Conservation (phyloP, 2,888 invertebrate species). For the Lasioglossum villosulum region DNA sequence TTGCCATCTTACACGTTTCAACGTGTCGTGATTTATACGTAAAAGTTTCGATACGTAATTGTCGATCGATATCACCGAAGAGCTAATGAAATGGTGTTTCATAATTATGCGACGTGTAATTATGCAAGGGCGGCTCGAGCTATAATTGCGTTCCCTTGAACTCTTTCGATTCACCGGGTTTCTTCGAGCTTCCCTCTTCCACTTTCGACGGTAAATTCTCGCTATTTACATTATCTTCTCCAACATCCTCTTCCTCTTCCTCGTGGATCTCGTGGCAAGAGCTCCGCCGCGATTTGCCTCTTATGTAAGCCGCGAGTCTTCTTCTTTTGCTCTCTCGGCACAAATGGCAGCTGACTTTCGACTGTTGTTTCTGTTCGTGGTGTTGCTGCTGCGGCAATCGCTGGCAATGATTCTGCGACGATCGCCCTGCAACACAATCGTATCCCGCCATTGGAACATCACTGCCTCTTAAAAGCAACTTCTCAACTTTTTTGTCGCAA, state of each 20-base stretch:
- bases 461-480: background rate
- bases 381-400: conserved; percentile 82
- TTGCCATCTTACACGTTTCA: background rate
- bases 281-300: conserved; percentile 85
- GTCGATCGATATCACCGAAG: background rate
- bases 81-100: background rate
- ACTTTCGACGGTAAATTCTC: conserved; percentile 1
- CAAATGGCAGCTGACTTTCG: conserved; percentile 85
- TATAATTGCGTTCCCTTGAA: background rate
- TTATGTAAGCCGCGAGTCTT: conserved; percentile 85
- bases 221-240: conserved; percentile 11
- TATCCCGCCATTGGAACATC: conserved; percentile 16
- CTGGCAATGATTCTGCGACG: conserved; percentile 64
- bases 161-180: background rate
- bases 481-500: background rate
- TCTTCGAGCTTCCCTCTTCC: background rate
- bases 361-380: conserved; percentile 76
- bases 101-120: background rate
- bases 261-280: conserved; percentile 85
- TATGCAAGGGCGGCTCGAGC: background rate
- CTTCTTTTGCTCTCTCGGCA: conserved; percentile 86
- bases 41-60: background rate
- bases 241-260: conserved; percentile 79
- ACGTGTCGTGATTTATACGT: background rate
- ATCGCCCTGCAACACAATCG: conserved; percentile 55